phyloP scores from a whole-genome alignment of 2,797 vertebrate species.

The Gallinago solitaria region DNA sequence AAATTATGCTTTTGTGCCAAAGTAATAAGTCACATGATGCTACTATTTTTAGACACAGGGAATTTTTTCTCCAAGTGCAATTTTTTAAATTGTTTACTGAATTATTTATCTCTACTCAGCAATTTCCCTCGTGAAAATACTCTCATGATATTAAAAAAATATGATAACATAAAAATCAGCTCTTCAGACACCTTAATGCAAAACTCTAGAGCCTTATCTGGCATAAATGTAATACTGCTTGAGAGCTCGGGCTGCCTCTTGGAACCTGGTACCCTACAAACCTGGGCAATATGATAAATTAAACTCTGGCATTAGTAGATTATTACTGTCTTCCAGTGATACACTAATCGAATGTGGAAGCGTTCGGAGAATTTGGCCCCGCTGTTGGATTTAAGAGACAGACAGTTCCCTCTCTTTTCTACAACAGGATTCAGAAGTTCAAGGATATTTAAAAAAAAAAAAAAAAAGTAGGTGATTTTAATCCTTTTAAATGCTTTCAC shows the following conservation, averaged over 20 bases:
- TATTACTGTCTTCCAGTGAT: not conserved
- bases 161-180: slow-evolving; percentile 32
- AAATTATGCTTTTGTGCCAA: slow-evolving; percentile 63
- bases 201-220: not conserved
- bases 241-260: not conserved
- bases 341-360: not conserved
- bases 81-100: slow-evolving; percentile 60
- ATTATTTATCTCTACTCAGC: slow-evolving; percentile 53
- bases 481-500: not conserved
- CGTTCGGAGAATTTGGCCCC: not conserved
- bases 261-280: not conserved
- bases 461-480: not conserved
- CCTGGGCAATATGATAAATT: not conserved
- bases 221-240: not conserved
- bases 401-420: not conserved
- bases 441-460: not conserved
- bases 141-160: not conserved
- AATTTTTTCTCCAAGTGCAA: slow-evolving; percentile 21
- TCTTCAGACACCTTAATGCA: slow-evolving; percentile 11
- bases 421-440: not conserved
- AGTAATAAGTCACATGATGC: slow-evolving; percentile 41
- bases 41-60: slow-evolving; percentile 56
- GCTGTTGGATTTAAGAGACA: not conserved
- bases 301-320: not conserved
- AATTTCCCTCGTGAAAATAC: slow-evolving; percentile 41